phyloP scores from a whole-genome alignment of 53 echinoderm and acorn worm genomes.

The Mesocentrotus franciscanus region DNA sequence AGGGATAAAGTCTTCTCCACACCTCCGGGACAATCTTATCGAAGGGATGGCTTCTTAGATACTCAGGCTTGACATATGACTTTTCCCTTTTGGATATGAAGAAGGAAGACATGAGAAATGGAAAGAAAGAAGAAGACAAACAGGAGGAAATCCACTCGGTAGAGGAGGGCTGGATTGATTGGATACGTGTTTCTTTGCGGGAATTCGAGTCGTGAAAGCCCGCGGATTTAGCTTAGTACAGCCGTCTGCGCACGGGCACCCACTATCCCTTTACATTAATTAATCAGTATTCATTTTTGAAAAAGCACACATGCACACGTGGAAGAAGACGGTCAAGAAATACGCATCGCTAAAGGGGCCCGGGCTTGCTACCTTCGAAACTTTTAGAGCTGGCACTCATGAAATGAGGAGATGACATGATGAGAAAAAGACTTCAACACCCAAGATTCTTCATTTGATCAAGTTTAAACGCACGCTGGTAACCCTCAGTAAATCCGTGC shows the following conservation, averaged over 20 bases:
- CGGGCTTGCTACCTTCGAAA: constrained; percentile 2
- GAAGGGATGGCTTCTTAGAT: constrained; percentile 18
- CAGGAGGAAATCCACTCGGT: constrained; percentile 1
- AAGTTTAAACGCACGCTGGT: constrained; percentile 48
- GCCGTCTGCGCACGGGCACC: constrained; percentile 36
- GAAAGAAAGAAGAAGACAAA: not conserved
- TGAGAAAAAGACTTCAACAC: not conserved
- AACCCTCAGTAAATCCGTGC: constrained; percentile 26
- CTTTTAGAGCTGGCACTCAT: not conserved
- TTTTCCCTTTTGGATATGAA: constrained; percentile 46
- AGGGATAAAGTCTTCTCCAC: constrained; percentile 52
- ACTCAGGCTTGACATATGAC: constrained; percentile 48
- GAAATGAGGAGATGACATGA: not conserved
- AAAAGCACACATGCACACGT: constrained; percentile 61
- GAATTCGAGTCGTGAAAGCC: constrained; percentile 63
- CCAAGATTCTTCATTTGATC: constrained; percentile 10
- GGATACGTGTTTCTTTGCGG: constrained; percentile 58
- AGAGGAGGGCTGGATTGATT: constrained; percentile 33
- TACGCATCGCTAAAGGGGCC: constrained; percentile 29
- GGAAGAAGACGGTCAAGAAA: constrained; percentile 10
- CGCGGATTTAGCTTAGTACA: constrained; percentile 41
- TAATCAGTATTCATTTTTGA: constrained; percentile 68
- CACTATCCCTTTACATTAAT: constrained; percentile 70
- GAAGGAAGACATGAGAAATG: constrained; percentile 5
- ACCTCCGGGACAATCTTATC: constrained; percentile 45